These are phyloP conservation scores for Sardinella longiceps DNA, from an alignment of 2,797 vertebrate genomes.

Conservation along the genomic window DNA sequence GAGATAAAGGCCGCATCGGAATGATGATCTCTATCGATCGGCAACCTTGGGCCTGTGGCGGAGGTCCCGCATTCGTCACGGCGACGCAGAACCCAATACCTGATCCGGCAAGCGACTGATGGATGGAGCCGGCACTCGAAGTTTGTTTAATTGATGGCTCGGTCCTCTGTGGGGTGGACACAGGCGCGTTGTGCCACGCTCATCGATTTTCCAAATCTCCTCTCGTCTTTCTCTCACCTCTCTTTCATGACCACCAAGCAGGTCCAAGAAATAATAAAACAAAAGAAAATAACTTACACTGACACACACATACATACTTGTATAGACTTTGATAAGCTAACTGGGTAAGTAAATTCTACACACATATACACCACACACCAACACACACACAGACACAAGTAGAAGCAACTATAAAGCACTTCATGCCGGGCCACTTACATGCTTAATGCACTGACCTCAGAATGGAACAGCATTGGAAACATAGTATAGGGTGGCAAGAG, in stretches of 20 bases:
- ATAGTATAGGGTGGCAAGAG: background rate
- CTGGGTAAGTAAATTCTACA: conserved; percentile 19
- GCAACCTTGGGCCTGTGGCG: conserved; percentile 76
- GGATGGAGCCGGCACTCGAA: conserved; percentile 72
- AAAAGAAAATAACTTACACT: conserved; percentile 25
- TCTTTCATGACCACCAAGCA: conserved; percentile 42
- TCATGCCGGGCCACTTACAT: conserved; percentile 14
- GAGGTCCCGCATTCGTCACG: conserved; percentile 78
- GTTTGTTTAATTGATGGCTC: conserved; percentile 81
- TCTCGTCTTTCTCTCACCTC: conserved; percentile 38
- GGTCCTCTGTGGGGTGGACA: conserved; percentile 66
- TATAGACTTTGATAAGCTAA: conserved; percentile 39
- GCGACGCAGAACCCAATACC: conserved; percentile 73
- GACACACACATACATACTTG: conserved; percentile 29
- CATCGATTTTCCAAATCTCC: conserved; percentile 72
- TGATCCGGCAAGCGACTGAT: conserved; percentile 73
- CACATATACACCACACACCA: background rate
- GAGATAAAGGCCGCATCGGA: conserved; percentile 81
- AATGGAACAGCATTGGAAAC: conserved; percentile 14
- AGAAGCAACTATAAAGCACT: background rate
- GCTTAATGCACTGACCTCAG: conserved; percentile 23
- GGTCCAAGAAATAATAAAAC: conserved; percentile 7
- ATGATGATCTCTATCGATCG: conserved; percentile 84
- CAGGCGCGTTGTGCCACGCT: conserved; percentile 60
- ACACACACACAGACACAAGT: conserved; percentile 21